phyloP scores from a whole-genome alignment of 2,888 invertebrate species.

The Ophion slaviceki region DNA sequence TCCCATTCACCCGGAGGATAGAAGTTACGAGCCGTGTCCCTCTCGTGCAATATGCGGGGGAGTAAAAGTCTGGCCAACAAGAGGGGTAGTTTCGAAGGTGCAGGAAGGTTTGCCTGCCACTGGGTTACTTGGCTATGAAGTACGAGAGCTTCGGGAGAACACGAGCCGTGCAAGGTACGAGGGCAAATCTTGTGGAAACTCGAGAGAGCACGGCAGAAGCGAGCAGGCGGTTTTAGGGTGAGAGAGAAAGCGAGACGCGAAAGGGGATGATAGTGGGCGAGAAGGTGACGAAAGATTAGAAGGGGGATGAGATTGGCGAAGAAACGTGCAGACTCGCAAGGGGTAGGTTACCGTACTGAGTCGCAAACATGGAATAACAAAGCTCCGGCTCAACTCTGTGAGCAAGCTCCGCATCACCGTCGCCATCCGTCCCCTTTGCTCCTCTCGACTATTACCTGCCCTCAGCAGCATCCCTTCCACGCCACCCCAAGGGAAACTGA shows the following conservation, averaged over 20 bases:
- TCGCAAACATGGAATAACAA: constrained; percentile 69
- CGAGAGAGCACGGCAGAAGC: constrained; percentile 46
- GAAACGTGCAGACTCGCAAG: constrained; percentile 61
- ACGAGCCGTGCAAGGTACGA: constrained; percentile 33
- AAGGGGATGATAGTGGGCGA: neutral
- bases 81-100: constrained; percentile 19
- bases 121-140: constrained; percentile 68
- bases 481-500: constrained; percentile 31
- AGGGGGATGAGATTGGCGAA: constrained; percentile 35
- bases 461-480: constrained; percentile 43
- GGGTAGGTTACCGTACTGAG: constrained; percentile 65
- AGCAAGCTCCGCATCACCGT: constrained; percentile 57
- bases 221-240: constrained; percentile 55
- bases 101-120: constrained; percentile 45
- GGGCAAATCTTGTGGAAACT: constrained; percentile 56
- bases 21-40: constrained; percentile 40
- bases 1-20: constrained; percentile 54
- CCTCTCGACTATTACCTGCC: constrained; percentile 32
- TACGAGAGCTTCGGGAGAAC: constrained; percentile 58
- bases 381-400: constrained; percentile 45
- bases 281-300: constrained; percentile 12
- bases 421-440: constrained; percentile 44
- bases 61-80: constrained; percentile 35
- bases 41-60: constrained; percentile 31
- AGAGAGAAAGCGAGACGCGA: constrained; percentile 26